Conservation (phyloP, 2,113 vertebrate genomes). For the Atlantisia rogersi region DNA sequence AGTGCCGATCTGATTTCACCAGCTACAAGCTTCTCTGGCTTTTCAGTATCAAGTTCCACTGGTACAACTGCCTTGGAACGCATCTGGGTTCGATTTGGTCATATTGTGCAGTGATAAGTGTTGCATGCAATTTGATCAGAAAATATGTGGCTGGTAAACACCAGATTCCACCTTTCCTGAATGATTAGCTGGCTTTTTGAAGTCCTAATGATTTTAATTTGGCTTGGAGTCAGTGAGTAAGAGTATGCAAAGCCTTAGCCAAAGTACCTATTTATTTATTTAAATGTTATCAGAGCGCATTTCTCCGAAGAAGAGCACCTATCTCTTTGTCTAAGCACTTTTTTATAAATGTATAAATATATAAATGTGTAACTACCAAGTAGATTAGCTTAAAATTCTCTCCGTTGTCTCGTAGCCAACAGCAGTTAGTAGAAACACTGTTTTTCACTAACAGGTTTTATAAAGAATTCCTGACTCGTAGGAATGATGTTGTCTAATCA, state of each 20-base stretch:
- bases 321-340: conserved; percentile 50
- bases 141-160: conserved; percentile 45
- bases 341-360: conserved; percentile 36
- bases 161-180: conserved; percentile 57
- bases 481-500: neutral
- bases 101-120: neutral
- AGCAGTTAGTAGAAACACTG: neutral
- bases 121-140: conserved; percentile 27
- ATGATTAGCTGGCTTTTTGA: conserved; percentile 57
- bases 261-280: conserved; percentile 63
- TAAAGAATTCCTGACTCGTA: neutral
- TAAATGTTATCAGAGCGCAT: conserved; percentile 59
- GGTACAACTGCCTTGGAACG: conserved; percentile 1
- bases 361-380: neutral
- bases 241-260: conserved; percentile 69
- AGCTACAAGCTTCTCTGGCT: conserved; percentile 22
- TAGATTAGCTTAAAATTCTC: neutral
- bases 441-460: neutral
- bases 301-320: conserved; percentile 59
- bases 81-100: conserved; percentile 41
- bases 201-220: conserved; percentile 62
- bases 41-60: conserved; percentile 51
- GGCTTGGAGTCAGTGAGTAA: conserved; percentile 64
- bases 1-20: neutral
- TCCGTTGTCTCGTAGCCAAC: conserved; percentile 1